phyloP scores from a whole-genome alignment of 1,140 invertebrate genomes.

The Zaprionus africanus region DNA sequence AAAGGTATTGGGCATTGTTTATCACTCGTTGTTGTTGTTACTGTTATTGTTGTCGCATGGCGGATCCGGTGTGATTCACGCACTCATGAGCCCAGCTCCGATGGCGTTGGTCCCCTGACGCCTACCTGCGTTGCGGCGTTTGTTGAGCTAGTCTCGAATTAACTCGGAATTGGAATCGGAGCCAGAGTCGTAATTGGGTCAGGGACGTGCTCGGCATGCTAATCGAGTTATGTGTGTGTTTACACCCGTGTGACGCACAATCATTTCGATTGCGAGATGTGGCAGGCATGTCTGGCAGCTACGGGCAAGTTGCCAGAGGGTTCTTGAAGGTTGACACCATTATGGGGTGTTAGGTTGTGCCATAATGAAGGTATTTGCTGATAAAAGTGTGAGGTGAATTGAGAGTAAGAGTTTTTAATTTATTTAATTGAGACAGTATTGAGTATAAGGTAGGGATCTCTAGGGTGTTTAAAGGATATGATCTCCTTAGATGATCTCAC shows the following conservation, averaged over 20 bases:
- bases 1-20: conserved; percentile 48
- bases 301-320: conserved; percentile 19
- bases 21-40: conserved; percentile 12
- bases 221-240: conserved; percentile 57
- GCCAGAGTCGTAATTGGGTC: conserved; percentile 62
- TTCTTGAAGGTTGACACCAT: conserved; percentile 29
- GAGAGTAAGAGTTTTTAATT: not conserved
- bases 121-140: conserved; percentile 29
- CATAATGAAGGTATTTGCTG: not conserved
- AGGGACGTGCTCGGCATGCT: conserved; percentile 79
- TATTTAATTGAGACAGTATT: not conserved
- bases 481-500: not conserved
- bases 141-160: conserved; percentile 50
- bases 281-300: conserved; percentile 14
- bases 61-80: conserved; percentile 71
- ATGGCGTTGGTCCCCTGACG: conserved; percentile 46
- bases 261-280: conserved; percentile 38
- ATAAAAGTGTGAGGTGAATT: not conserved
- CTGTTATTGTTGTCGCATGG: conserved; percentile 31
- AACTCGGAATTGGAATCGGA: conserved; percentile 38
- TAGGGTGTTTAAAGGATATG: not conserved
- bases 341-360: not conserved
- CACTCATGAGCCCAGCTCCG: conserved; percentile 25
- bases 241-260: conserved; percentile 54
- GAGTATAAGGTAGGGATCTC: not conserved